Evolutionary conservation across 2,797 vertebrate species (phyloP).

Genomic region (Florisuga fusca): DNA sequence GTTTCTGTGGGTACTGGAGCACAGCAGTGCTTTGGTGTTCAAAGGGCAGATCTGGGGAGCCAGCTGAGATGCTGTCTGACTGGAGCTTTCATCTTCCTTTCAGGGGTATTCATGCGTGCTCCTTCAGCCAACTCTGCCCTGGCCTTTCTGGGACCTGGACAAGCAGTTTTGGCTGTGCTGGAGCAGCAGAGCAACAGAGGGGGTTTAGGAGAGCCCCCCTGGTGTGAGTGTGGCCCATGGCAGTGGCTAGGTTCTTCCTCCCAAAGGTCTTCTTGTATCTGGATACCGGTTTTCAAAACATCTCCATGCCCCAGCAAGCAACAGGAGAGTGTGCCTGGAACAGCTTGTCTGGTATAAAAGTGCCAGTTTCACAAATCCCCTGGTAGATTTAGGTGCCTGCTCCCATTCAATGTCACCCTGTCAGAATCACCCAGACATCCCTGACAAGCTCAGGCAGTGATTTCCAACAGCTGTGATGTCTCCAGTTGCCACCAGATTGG

Average conservation of each 20-base stretch:
- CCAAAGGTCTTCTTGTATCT: neutral
- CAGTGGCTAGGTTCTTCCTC: neutral
- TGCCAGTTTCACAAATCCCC: neutral
- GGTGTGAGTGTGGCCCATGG: rapidly evolving
- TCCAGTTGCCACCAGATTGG: neutral
- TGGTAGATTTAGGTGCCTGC: neutral
- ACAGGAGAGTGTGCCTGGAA: neutral
- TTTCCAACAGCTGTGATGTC: neutral
- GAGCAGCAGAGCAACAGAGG: neutral
- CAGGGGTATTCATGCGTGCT: neutral
- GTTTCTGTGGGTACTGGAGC: neutral
- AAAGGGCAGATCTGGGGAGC: neutral
- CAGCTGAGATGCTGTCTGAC: neutral
- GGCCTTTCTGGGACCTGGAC: neutral
- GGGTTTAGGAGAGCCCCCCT: neutral
- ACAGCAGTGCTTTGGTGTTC: neutral
- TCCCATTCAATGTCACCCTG: neutral
- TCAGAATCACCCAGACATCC: neutral
- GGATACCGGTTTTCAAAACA: neutral
- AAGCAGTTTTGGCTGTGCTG: neutral
- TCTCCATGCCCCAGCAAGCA: neutral
- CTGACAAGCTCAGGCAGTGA: neutral
- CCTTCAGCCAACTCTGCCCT: neutral
- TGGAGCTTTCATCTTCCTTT: neutral
- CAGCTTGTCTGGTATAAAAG: neutral